phyloP scores from a whole-genome alignment of 2,888 invertebrate genomes.

The Chaetogeoica ovagalla region DNA sequence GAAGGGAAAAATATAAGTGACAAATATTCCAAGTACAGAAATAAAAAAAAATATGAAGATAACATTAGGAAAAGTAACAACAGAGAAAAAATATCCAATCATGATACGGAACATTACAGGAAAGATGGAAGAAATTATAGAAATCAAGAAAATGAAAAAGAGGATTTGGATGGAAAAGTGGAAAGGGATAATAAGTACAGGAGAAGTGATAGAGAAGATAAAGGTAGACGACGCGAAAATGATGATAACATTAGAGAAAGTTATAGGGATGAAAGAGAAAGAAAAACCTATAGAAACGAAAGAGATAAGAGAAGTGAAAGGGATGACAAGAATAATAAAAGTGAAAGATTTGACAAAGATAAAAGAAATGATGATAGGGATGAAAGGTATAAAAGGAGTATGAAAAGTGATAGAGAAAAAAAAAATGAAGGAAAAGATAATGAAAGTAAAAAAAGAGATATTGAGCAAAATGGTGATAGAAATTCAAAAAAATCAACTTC shows the following conservation, averaged over 20 bases:
- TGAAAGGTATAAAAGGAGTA: slow-evolving; percentile 46
- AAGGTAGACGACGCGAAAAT: slow-evolving; percentile 41
- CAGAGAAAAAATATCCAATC: slow-evolving; percentile 55
- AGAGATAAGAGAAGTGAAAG: slow-evolving; percentile 41
- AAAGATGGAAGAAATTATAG: slow-evolving; percentile 53
- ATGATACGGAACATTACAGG: slow-evolving; percentile 54
- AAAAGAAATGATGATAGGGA: slow-evolving; percentile 53
- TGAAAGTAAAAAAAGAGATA: slow-evolving; percentile 58
- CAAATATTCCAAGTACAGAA: slow-evolving; percentile 48
- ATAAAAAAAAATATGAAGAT: slow-evolving; percentile 42
- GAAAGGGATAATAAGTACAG: slow-evolving; percentile 37
- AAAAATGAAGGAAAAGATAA: slow-evolving; percentile 54
- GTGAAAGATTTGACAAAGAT: slow-evolving; percentile 45
- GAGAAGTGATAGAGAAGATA: slow-evolving; percentile 45
- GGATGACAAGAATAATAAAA: slow-evolving; percentile 38
- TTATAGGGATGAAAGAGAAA: slow-evolving; percentile 52
- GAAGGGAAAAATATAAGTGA: slow-evolving; percentile 45
- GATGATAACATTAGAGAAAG: slow-evolving; percentile 51
- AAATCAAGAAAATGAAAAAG: slow-evolving; percentile 54
- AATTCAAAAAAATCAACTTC: slow-evolving; percentile 56
- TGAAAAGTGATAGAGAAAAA: slow-evolving; percentile 31
- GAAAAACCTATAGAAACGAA: slow-evolving; percentile 45
- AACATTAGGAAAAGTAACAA: slow-evolving; percentile 51
- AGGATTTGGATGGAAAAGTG: slow-evolving; percentile 52
- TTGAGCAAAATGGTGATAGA: slow-evolving; percentile 60